A percentile compares a stretch with the other conserved stretches of the same genome.
Conservation (phyloP, 2,888 invertebrate species). For the Sesia bembeciformis region DNA sequence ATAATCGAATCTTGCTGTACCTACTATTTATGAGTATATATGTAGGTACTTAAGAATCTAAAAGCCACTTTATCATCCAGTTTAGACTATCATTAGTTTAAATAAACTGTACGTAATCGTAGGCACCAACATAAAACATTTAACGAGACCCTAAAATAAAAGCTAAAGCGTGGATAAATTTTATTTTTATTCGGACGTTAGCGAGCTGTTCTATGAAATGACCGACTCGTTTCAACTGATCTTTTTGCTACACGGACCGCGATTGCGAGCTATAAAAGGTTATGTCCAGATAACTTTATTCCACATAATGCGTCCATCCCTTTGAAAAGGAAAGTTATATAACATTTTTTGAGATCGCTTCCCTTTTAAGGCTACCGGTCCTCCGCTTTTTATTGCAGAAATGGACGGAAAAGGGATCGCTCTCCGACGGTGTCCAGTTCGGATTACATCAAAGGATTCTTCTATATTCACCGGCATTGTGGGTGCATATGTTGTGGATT, state of each 20-base stretch:
- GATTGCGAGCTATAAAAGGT: slow-evolving; percentile 61
- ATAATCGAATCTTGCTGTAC: too few relatives aligned
- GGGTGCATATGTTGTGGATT: too few relatives aligned
- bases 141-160: slow-evolving; percentile 5
- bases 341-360: slow-evolving; percentile 57
- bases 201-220: slow-evolving; percentile 51
- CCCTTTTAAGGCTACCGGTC: slow-evolving; percentile 47
- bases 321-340: slow-evolving; percentile 69
- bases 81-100: too few relatives aligned
- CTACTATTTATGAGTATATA: too few relatives aligned
- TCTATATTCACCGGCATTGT: too few relatives aligned
- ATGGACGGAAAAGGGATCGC: slow-evolving; percentile 31
- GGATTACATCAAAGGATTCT: slow-evolving; percentile 44
- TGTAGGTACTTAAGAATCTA: too few relatives aligned
- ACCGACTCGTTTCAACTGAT: slow-evolving; percentile 44
- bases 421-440: slow-evolving; percentile 11
- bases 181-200: slow-evolving; percentile 53
- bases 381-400: slow-evolving; percentile 49
- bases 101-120: too few relatives aligned
- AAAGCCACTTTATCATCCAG: too few relatives aligned
- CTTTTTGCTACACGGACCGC: slow-evolving; percentile 50
- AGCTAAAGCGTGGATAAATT: slow-evolving; percentile 36
- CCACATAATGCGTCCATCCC: slow-evolving; percentile 58
- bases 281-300: slow-evolving; percentile 69
- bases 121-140: background rate